Evolutionary conservation across 2,797 vertebrate genomes (phyloP), one percentile per base, ranked within the genome.

Genomic region (Kryptolebias ocellatus): DNA sequence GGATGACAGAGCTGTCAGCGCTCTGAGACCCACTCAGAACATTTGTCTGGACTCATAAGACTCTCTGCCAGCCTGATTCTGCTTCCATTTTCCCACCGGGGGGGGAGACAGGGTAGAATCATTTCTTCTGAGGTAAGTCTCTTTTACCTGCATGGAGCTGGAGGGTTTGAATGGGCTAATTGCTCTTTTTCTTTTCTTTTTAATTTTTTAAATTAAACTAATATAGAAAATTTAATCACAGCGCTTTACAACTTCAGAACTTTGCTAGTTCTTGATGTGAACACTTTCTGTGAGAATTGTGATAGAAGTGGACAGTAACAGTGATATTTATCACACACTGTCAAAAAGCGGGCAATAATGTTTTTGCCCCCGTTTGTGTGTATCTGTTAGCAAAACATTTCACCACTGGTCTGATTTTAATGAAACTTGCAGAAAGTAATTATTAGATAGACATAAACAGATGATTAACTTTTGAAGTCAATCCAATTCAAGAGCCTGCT

Each of bases 1-100:
- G 80, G 83, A 92, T 93, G 92, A 90, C 92, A 90, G 89, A 89
- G 87, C 89, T 92, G 90, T 91, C 92, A 92, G 88, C 65, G 64
- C 85, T 90, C 64, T 91, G 81, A 91, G 83, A 89, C 74, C 83
- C 37, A 76, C 83, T 73, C 74, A 78, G 80, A 88, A 78, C 77
- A 59, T 82, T 83, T 79, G 61, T 69, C 73, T 71, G 71, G 69
- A 51, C 74, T 84, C 74, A 83, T 70, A 69, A 76, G 59, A 11
- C 52, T 79, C 46, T 53, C 70, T 62, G 66, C 66, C 46, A 9
- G 53, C 7, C 67, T 39, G 37, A 39, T 73, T 51, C 74, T 63
- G 72, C 75, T 72, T 55, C 67, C 29, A 37, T 82, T 87, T 74
- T 47, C 70, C 70, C 18, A 74, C 79, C 80, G 72, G 80, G n/a